Percentiles rank a stretch among this genome's conserved stretches.
These are phyloP conservation scores for Circaetus gallicus DNA, from an alignment of 2,113 vertebrate genomes.

Conservation along the genomic window DNA sequence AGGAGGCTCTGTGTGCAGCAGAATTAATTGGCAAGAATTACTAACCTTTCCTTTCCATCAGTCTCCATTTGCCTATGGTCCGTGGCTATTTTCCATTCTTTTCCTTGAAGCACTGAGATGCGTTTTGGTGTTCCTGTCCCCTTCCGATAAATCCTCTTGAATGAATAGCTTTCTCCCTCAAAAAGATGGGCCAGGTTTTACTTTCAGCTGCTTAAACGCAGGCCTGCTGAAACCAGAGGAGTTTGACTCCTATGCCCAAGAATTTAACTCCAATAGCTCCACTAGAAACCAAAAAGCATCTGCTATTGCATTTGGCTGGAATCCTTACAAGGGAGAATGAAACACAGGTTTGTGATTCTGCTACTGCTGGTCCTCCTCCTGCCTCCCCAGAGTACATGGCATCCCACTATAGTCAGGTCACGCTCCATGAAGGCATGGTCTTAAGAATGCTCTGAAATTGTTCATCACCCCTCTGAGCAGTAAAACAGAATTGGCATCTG, in stretches of 20 bases:
- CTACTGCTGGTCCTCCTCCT: neutral
- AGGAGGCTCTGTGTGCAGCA: neutral
- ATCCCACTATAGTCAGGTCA: neutral
- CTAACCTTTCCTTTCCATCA: neutral
- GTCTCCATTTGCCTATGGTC: neutral
- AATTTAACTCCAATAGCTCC: neutral
- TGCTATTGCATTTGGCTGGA: neutral
- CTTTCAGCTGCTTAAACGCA: neutral
- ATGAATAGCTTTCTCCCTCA: neutral
- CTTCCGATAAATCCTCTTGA: neutral
- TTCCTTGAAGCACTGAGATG: neutral
- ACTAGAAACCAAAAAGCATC: neutral
- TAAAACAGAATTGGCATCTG: neutral
- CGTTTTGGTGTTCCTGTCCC: neutral
- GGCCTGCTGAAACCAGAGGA: neutral
- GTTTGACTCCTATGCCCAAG: neutral
- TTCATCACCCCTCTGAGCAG: fast-evolving
- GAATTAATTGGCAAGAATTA: neutral
- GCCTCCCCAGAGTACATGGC: neutral
- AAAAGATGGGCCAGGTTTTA: neutral
- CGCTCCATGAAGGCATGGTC: fast-evolving
- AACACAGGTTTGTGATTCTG: neutral
- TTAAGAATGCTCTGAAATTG: neutral
- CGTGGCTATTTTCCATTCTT: neutral
- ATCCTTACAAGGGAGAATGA: neutral